These are phyloP conservation scores for Machimus rusticus DNA, from an alignment of 2,888 invertebrate genomes.

Conservation along the genomic window DNA sequence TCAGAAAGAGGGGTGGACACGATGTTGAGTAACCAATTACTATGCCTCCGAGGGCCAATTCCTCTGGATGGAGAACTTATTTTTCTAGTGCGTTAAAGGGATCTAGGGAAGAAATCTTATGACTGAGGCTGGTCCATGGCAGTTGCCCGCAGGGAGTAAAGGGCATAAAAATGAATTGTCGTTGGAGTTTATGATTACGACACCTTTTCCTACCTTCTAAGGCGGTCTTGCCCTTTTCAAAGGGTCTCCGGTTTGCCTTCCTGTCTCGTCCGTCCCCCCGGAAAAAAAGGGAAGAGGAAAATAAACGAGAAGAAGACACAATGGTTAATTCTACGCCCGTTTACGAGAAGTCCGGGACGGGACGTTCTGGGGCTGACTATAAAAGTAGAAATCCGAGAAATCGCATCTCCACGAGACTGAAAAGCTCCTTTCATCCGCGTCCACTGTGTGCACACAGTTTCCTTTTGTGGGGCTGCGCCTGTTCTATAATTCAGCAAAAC, in stretches of 20 bases:
- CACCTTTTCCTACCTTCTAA: background rate
- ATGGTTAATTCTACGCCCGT: background rate
- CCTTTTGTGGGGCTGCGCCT: background rate
- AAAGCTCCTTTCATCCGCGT: background rate
- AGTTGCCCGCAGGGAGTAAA: background rate
- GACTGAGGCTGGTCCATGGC: background rate
- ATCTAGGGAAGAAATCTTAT: background rate
- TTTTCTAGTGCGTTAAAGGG: background rate
- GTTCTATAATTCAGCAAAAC: background rate
- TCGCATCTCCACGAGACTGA: background rate
- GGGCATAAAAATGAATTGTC: slow-evolving; percentile 5
- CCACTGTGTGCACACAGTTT: background rate
- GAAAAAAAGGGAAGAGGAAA: background rate
- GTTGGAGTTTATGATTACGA: background rate
- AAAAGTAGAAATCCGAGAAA: background rate
- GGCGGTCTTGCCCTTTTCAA: background rate
- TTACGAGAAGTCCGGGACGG: background rate
- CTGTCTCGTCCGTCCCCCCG: background rate
- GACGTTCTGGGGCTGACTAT: background rate
- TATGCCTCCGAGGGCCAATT: background rate
- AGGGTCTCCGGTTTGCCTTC: background rate
- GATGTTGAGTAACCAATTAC: slow-evolving; percentile 25
- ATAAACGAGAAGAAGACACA: background rate
- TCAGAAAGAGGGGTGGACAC: slow-evolving; percentile 3
- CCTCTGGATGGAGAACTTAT: background rate